Evolutionary conservation across 2,888 invertebrate genomes (phyloP), one percentile per base, ranked within the genome.

Genomic region (Dryococelus australis): DNA sequence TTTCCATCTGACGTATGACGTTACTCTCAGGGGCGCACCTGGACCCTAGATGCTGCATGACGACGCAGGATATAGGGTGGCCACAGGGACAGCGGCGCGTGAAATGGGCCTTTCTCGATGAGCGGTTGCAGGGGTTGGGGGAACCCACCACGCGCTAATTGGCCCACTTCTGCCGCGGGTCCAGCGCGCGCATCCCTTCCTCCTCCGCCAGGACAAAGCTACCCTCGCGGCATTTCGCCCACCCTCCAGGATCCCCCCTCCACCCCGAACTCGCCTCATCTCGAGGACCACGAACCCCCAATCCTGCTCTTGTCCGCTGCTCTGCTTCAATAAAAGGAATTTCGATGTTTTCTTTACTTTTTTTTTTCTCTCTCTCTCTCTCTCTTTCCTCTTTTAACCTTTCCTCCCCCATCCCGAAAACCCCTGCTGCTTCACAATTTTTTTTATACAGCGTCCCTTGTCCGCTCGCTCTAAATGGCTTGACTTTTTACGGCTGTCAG

Each of bases 401-500:
- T 6, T 43, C 80, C 24, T 51, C 47, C 24, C 43, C 80, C 86
- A 86, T 35, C n/a, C 65, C 0, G 65, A 65, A 65, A 65, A 65
- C 65, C 65, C 65, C 65, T 24, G 65, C 65, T 65, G 65, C 65
- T 65, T 35, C 83, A 43, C 83, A 43, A 80, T 26, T 26, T 83
- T 83, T 83, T 83, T 83, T 83, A 83, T 28, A 65, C 8, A n/a
- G n/a, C 24, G 65, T 65, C 65, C 24, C 43, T 83, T 83, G 28
- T 83, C 16, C 83, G 83, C 43, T 83, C 83, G 28, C 83, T 83
- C 83, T 83, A 83, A 83, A 83, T 83, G 83, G 83, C 43, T 87
- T 87, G 87, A 87, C 87, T 87, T 87, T 87, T 87, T 87, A 87
- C 87, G 87, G 87, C 84, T 87, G 87, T 87, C 87, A 87, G 43